phyloP scores from a whole-genome alignment of 2,797 vertebrate genomes.

The Muscicapa striata region DNA sequence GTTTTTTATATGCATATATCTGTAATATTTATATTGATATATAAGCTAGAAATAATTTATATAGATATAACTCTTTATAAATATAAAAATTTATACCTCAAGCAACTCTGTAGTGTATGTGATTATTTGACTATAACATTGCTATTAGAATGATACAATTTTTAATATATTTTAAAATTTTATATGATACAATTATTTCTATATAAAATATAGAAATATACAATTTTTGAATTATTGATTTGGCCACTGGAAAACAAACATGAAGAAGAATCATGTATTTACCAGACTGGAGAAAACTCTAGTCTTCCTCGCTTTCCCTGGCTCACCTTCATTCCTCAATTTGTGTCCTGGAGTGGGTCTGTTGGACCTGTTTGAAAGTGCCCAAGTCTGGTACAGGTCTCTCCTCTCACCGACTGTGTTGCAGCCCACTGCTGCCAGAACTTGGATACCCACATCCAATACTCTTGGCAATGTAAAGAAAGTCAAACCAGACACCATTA shows the following conservation, averaged over 20 bases:
- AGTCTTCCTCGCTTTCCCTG: background rate
- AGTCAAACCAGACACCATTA: too few species aligned
- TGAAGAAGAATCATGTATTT: background rate
- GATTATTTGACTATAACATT: background rate
- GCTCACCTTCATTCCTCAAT: background rate
- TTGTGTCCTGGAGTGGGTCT: background rate
- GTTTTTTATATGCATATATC: background rate
- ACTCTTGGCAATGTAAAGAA: too few species aligned
- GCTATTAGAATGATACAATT: background rate
- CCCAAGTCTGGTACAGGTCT: too few species aligned
- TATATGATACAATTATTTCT: background rate
- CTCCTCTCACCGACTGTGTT: too few species aligned
- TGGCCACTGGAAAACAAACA: background rate
- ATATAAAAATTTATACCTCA: background rate
- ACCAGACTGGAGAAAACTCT: background rate
- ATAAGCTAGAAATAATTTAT: background rate
- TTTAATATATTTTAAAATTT: too few species aligned
- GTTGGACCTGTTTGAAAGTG: too few species aligned
- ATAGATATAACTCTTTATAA: background rate
- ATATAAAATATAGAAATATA: background rate
- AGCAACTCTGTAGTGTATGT: background rate
- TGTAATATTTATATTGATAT: background rate
- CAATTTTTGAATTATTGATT: background rate
- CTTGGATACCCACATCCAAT: too few species aligned
- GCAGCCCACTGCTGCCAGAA: too few species aligned